A percentile compares a stretch with the other conserved stretches of the same genome.
These are phyloP conservation scores for Muscina levida DNA, from an alignment of 2,888 invertebrate species.

Conservation along the genomic window DNA sequence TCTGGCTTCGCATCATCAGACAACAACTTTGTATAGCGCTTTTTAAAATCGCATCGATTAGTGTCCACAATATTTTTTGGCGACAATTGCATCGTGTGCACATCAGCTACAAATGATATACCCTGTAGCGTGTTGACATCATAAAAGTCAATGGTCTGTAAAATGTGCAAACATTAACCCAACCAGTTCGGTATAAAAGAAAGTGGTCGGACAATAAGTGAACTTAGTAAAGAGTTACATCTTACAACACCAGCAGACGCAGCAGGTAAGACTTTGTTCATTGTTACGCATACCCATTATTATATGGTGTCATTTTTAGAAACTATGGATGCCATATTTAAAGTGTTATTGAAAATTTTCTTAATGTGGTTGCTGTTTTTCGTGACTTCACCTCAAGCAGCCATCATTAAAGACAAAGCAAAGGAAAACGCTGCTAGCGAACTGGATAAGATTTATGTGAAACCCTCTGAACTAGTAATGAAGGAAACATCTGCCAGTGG, in stretches of 20 bases:
- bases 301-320: no score
- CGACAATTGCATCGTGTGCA: no score
- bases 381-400: not conserved
- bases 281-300: no score
- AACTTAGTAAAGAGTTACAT: slow-evolving; percentile 55
- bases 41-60: no score
- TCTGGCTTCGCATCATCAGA: no score
- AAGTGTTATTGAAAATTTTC: slow-evolving; percentile 21
- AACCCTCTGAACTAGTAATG: slow-evolving; percentile 61
- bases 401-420: not conserved
- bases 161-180: slow-evolving; percentile 41
- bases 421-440: not conserved
- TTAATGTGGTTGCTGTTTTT: slow-evolving; percentile 46
- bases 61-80: no score
- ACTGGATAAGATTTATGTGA: slow-evolving; percentile 47
- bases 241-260: slow-evolving; percentile 40
- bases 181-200: slow-evolving; percentile 60
- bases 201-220: slow-evolving; percentile 47
- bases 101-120: not conserved
- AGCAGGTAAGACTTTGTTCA: slow-evolving; percentile 32
- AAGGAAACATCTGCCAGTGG: slow-evolving; percentile 48
- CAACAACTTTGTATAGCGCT: no score
- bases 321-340: no score
- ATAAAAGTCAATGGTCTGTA: slow-evolving; percentile 44
- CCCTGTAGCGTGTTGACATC: slow-evolving; percentile 43